These are phyloP conservation scores for Drosophila tripunctata DNA, from an alignment of 2,888 invertebrate species.

Conservation along the genomic window DNA sequence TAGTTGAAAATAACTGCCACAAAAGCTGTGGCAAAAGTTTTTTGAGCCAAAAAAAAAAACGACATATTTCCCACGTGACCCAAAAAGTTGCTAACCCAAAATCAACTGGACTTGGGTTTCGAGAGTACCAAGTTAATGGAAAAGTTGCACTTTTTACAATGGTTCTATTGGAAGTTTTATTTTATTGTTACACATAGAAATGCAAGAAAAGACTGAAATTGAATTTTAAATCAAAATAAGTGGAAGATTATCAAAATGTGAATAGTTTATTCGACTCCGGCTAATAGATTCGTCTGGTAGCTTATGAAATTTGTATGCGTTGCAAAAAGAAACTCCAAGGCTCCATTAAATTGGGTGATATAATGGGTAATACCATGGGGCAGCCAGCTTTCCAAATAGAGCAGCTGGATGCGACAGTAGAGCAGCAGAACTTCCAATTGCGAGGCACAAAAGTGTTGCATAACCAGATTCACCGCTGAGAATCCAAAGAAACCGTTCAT, in stretches of 20 bases:
- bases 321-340: slow-evolving; percentile 8
- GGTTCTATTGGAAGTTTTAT: neutral
- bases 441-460: slow-evolving; percentile 57
- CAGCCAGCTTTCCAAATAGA: slow-evolving; percentile 39
- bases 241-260: too few relatives aligned
- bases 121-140: slow-evolving; percentile 36
- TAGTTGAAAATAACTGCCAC: slow-evolving; percentile 16
- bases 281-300: slow-evolving; percentile 43
- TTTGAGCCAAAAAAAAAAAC: neutral
- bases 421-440: slow-evolving; percentile 28
- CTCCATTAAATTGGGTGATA: slow-evolving; percentile 18
- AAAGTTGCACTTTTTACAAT: slow-evolving; percentile 11
- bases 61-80: slow-evolving; percentile 55
- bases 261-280: slow-evolving; percentile 12
- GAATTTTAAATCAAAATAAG: neutral
- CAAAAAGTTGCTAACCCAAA: slow-evolving; percentile 37
- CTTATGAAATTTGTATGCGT: slow-evolving; percentile 33
- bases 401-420: slow-evolving; percentile 39
- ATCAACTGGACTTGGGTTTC: slow-evolving; percentile 13
- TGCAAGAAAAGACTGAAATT: neutral
- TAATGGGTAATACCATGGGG: neutral
- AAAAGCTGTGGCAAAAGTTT: slow-evolving; percentile 21
- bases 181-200: neutral
- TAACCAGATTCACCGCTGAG: slow-evolving; percentile 48
- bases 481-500: slow-evolving; percentile 31